A percentile compares a stretch with the other conserved stretches of the same genome.
Evolutionary conservation across 2,113 vertebrate species (phyloP).

Genomic region (Antennarius striatus): DNA sequence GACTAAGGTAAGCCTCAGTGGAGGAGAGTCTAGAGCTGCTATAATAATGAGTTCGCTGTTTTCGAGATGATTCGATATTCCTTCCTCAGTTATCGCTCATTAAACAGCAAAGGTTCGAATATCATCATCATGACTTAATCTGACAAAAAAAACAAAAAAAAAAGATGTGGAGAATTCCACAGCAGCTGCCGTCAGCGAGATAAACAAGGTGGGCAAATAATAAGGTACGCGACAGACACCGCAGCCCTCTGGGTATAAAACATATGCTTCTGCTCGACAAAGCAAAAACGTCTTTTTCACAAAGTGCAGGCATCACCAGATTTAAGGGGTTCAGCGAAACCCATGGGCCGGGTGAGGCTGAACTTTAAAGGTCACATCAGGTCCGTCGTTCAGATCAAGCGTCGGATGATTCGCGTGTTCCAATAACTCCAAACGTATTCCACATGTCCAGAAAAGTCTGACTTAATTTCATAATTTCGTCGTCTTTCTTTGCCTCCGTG

Average conservation of each 20-base stretch:
- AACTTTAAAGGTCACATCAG: slow-evolving; percentile 16
- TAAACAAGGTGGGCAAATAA: slow-evolving; percentile 2
- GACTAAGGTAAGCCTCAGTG: too few species aligned
- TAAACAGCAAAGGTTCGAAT: neutral
- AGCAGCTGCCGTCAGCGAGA: neutral
- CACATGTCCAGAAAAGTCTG: too few species aligned
- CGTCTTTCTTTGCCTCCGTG: neutral
- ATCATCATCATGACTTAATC: neutral
- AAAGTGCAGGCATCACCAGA: neutral
- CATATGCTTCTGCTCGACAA: neutral
- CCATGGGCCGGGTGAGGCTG: neutral
- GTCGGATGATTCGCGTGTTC: too few species aligned
- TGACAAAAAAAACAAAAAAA: slow-evolving; percentile 8
- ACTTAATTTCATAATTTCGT: too few species aligned
- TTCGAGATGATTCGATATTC: too few species aligned
- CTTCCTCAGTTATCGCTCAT: too few species aligned
- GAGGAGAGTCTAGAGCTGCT: neutral
- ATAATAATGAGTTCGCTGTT: neutral
- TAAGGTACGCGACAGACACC: neutral
- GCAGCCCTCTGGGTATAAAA: neutral
- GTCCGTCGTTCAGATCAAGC: neutral
- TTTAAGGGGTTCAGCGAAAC: slow-evolving; percentile 2
- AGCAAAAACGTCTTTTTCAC: neutral
- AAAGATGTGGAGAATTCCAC: neutral
- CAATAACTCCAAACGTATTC: too few species aligned